Evolutionary conservation across 1,140 invertebrate species (phyloP).

Genomic region (Calosoma granatense): DNA sequence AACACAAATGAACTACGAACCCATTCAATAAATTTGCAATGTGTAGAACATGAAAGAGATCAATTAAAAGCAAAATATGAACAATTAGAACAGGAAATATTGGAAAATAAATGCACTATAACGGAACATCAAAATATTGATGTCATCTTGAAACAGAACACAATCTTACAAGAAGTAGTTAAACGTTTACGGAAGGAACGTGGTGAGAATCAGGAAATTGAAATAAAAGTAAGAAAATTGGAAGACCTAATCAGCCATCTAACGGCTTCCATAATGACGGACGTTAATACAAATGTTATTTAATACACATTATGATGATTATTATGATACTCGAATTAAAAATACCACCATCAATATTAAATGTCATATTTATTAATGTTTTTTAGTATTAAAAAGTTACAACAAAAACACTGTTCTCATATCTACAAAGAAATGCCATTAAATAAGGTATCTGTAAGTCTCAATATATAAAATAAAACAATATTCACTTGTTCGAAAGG

Average conservation of each 20-base stretch:
- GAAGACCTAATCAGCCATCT: background rate
- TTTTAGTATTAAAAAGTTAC: conserved; percentile 1
- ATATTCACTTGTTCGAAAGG: conserved; percentile 1
- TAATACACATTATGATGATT: background rate
- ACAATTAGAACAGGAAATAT: background rate
- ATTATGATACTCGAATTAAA: background rate
- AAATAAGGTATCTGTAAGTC: background rate
- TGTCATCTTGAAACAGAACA: background rate
- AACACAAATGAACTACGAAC: background rate
- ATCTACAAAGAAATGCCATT: conserved; percentile 2
- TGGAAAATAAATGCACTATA: background rate
- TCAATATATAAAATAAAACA: background rate
- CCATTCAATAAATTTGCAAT: background rate
- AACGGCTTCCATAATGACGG: background rate
- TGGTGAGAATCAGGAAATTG: background rate
- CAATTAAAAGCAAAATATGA: background rate
- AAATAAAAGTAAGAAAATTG: background rate
- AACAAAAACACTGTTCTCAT: conserved; percentile 2
- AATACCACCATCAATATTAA: background rate
- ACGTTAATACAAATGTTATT: background rate
- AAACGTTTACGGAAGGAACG: background rate
- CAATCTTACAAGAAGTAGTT: background rate
- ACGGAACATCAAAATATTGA: background rate
- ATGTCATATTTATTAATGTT: background rate
- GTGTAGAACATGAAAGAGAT: background rate